A percentile compares a stretch with the other conserved stretches of the same genome.
Evolutionary conservation across 2,797 vertebrate genomes (phyloP).

Genomic region (Naso thynnoides): DNA sequence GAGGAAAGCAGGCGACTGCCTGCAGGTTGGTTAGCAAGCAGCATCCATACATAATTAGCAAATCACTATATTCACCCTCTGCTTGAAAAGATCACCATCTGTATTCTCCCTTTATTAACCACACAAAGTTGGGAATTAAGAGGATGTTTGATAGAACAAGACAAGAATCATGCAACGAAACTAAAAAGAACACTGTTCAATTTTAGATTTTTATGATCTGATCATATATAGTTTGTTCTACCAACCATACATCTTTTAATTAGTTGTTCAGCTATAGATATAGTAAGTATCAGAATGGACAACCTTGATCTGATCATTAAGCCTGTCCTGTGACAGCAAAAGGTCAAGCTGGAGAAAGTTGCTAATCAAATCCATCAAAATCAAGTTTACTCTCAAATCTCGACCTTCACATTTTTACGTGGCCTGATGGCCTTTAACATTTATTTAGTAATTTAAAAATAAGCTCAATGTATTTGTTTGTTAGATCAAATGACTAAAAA

Average conservation of each 20-base stretch:
- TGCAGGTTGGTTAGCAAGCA: slow-evolving; percentile 68
- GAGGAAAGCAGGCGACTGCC: slow-evolving; percentile 63
- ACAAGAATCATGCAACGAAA: not conserved
- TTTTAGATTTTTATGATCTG: not conserved
- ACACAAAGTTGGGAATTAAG: slow-evolving; percentile 17
- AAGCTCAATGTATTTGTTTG: too few species aligned
- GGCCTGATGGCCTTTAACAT: not conserved
- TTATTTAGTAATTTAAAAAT: too few species aligned
- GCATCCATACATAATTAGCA: slow-evolving; percentile 66
- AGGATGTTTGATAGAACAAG: not conserved
- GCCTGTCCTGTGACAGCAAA: not conserved
- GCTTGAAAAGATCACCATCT: slow-evolving; percentile 37
- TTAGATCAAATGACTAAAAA: too few species aligned
- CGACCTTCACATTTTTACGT: not conserved
- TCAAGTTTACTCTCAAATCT: not conserved
- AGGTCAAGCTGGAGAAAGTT: not conserved
- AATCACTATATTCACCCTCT: slow-evolving; percentile 40
- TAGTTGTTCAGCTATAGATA: not conserved
- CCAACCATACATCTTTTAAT: not conserved
- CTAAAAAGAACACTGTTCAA: not conserved
- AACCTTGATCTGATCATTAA: not conserved
- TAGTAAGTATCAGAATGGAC: not conserved
- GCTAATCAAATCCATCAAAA: not conserved
- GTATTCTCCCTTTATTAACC: not conserved
- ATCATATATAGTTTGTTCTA: too few species aligned